Base-by-base conservation (phyloP, 2,797 vertebrate species). In the Potorous gilbertii region DNA sequence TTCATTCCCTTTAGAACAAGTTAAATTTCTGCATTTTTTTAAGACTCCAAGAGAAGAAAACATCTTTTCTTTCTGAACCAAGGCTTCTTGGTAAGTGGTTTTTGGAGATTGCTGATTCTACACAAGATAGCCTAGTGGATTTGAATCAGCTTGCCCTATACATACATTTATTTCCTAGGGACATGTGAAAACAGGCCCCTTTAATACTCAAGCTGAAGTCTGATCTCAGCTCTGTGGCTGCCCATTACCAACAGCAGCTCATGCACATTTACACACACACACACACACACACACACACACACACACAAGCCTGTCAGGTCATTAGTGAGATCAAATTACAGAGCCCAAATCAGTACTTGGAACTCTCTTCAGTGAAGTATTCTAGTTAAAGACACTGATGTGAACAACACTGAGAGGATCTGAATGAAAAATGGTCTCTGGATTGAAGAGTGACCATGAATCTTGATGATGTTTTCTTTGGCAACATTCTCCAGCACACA, bases 151-250 rank as follows among this genome's bases (percentile, higher is more conserved):
- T 66, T 4, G 1, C 29, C 46, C 5, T 34, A 92, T n/a, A 55
- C 4, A 10, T 56, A 4, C 1, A 87, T 56, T 81, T 62, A 13
- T 21, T 66, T 50, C 46, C 56, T 24, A 9, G 81, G 34, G 55
- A 96, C 56, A 28, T 93, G 95, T 96, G 93, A 56, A 91, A 96
- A 96, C 96, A 96, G 93, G 96, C 50, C 66, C 90, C 74, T 40
- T 14, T 90, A 81, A 91, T 66, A 54, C 90, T 34, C 28, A 34
- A 92, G 74, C 81, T 2, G 29, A 56, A 50, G 90, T 8, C 28
- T 90, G 52, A 31, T 54, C 90, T 90, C 4, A 1, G 90, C 57
- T 18, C n/a, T 27, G 59, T 52, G 95, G 92, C 90, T 34, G 57
- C 95, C 54, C 18, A 1, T 93, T 62, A 92, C 93, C 91, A 46